These are phyloP conservation scores for Syngnathus acus DNA, from an alignment of 2,797 vertebrate genomes.

Conservation along the genomic window DNA sequence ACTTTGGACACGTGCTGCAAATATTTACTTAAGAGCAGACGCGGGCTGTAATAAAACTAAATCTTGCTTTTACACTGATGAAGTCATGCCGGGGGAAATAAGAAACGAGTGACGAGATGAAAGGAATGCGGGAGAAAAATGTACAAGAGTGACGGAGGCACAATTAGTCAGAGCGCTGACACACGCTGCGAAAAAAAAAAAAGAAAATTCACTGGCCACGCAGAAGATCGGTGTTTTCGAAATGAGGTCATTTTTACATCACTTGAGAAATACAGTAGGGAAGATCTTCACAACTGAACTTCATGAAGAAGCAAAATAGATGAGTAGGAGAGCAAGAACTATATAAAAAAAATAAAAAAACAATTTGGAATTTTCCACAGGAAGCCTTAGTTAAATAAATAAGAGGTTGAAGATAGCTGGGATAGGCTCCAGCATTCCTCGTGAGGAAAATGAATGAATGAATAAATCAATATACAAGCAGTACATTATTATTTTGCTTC, in stretches of 20 bases:
- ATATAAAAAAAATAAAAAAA: no score
- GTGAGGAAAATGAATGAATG: no score
- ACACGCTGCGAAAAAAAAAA: not conserved
- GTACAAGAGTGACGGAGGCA: slow-evolving; percentile 7
- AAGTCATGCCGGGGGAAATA: slow-evolving; percentile 52
- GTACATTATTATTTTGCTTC: not conserved
- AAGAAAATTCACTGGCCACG: not conserved
- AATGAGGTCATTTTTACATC: not conserved
- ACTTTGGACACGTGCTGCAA: slow-evolving; percentile 38
- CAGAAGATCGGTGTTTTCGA: not conserved
- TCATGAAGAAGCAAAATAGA: no score
- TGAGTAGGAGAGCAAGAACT: no score
- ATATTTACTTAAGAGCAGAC: slow-evolving; percentile 49
- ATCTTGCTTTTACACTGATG: slow-evolving; percentile 33
- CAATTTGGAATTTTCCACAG: no score
- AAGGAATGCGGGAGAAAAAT: slow-evolving; percentile 43
- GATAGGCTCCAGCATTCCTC: no score
- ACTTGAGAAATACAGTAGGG: not conserved
- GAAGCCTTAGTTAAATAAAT: no score
- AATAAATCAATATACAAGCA: no score
- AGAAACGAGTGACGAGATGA: slow-evolving; percentile 42
- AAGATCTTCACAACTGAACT: no score
- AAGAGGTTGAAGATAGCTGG: no score
- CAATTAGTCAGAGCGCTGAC: slow-evolving; percentile 9
- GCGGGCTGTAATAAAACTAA: slow-evolving; percentile 42